These are phyloP conservation scores for Neopipo cinnamomea DNA, from an alignment of 2,113 vertebrate species.

Conservation along the genomic window DNA sequence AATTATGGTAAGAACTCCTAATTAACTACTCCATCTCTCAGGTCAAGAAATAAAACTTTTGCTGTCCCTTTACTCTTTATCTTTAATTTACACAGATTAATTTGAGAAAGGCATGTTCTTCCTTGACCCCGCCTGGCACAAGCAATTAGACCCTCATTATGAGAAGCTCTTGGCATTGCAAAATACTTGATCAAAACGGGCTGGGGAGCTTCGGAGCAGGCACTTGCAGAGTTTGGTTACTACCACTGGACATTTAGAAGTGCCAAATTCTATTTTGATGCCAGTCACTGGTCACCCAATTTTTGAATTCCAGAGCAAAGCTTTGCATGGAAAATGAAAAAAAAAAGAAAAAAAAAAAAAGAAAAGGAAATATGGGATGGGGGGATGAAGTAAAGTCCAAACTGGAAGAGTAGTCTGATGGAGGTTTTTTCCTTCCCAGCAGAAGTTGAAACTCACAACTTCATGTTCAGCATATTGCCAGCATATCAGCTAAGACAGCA, in stretches of 20 bases:
- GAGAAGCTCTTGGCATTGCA: conserved; percentile 11
- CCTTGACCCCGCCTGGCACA: conserved; percentile 64
- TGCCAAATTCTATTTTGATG: background rate
- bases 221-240: background rate
- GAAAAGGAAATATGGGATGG: background rate
- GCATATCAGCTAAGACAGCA: background rate
- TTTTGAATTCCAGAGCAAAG: background rate
- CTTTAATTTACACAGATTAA: conserved; percentile 72
- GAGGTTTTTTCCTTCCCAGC: background rate
- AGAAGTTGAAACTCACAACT: background rate
- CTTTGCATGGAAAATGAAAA: background rate
- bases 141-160: conserved; percentile 65
- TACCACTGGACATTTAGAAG: background rate
- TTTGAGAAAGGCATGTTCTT: conserved; percentile 71
- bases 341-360: background rate
- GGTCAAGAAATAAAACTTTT: conserved; percentile 80
- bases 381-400: background rate
- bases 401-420: background rate
- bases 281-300: fast-evolving
- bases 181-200: conserved; percentile 41
- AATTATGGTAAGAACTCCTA: conserved; percentile 95
- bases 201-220: background rate
- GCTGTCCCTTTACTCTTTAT: conserved; percentile 52
- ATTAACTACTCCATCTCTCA: conserved; percentile 84
- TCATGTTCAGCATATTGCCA: background rate